Percentiles rank a stretch among this genome's conserved stretches.
Evolutionary conservation across 1,140 invertebrate genomes (phyloP).

Genomic region (Meloidogyne exigua): DNA sequence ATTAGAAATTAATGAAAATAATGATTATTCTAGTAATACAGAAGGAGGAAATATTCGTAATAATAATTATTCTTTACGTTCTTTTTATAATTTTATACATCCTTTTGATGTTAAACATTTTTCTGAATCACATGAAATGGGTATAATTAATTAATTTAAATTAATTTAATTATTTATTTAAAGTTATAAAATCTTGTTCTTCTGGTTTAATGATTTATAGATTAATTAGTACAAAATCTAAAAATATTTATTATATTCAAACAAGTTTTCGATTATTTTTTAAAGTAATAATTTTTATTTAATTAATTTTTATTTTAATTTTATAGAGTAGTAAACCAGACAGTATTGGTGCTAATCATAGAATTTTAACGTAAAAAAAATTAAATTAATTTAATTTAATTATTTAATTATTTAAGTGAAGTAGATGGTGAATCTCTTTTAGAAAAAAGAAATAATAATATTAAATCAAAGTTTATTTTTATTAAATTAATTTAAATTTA

Average conservation of each 20-base stretch:
- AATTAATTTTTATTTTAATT: background rate
- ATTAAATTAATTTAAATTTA: background rate
- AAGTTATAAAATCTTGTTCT: slow-evolving; percentile 95
- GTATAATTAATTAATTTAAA: slow-evolving; percentile 72
- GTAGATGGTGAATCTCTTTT: slow-evolving; percentile 50
- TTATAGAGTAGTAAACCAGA: slow-evolving; percentile 87
- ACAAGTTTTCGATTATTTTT: slow-evolving; percentile 92
- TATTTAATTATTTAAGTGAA: slow-evolving; percentile 42
- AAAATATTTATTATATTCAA: slow-evolving; percentile 87
- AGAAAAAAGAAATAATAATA: slow-evolving; percentile 37
- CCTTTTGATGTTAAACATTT: slow-evolving; percentile 94
- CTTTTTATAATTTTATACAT: slow-evolving; percentile 85
- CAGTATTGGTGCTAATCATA: slow-evolving; percentile 93
- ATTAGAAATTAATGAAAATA: slow-evolving; percentile 38
- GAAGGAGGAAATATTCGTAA: slow-evolving; percentile 72
- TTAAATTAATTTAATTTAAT: background rate
- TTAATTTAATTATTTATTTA: slow-evolving; percentile 58
- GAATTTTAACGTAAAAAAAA: slow-evolving; percentile 44
- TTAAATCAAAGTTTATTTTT: slow-evolving; percentile 42
- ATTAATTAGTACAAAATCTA: slow-evolving; percentile 75
- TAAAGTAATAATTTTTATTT: slow-evolving; percentile 69
- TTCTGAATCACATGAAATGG: slow-evolving; percentile 95
- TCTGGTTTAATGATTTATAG: slow-evolving; percentile 97
- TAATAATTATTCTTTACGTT: slow-evolving; percentile 65
- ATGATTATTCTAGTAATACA: slow-evolving; percentile 74